Evolutionary conservation across 2,797 vertebrate species (phyloP), one percentile per base, ranked within the genome.

Genomic region (Heterohyrax brucei): DNA sequence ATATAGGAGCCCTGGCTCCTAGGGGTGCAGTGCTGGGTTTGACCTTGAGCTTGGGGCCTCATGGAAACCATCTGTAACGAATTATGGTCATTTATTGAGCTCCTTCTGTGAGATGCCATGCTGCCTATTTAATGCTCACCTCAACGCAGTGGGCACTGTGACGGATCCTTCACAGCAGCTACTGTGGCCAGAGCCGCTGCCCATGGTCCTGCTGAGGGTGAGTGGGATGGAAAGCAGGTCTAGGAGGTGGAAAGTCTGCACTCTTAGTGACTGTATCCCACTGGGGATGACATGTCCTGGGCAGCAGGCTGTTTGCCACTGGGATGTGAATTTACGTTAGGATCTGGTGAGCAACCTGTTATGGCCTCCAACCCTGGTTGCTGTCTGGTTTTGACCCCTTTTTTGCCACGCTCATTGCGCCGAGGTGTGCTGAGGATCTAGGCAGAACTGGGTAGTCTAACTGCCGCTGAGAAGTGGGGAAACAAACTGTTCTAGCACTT

Each of bases 401-500:
- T 39, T 53, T 24, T 76, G 76, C 68, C 22, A 3, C 30, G 10
- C 79, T 53, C 75, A 21, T 12, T 44, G 33, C 10, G 33, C 1
- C 7, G 10, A 88, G n/a, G 72, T 44, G 33, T 14, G 33, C 1
- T 5, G 10, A 88, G n/a, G 72, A 46, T 8, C 1, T 19, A 6
- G 0, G 0, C 2, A 16, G 24, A 4, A 18, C 7, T 1, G 5
- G 33, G 33, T 18, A 8, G 22, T 24, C 30, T 18, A 62, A 7
- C 16, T 19, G 14, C 10, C 59, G 6, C 48, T 21, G 56, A 14
- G 78, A 28, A 5, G 28, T 3, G 39, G 30, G 50, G n/a, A 33
- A 66, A 50, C 61, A 28, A 59, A 26, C 66, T 2, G 14, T 18
- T 48, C 10, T 1, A 6, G 61, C 39, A 12, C 48, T 56, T 30